Base-by-base conservation (phyloP, 1,140 invertebrate genomes). In the Drosophila lacteicornis region DNA sequence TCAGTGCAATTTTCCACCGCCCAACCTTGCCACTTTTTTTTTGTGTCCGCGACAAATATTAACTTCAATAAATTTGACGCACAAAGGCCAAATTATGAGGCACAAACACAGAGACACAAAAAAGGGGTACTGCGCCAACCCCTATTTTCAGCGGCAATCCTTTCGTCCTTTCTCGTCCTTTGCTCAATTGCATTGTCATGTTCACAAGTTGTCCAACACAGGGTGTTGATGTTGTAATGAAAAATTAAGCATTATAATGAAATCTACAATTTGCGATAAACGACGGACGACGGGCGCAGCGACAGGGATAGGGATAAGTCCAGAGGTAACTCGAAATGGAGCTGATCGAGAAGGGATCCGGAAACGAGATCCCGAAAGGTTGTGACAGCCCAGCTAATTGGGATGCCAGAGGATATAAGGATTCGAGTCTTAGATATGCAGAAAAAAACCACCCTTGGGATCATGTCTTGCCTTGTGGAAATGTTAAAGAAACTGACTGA, bases 221-320 rank as follows among this genome's bases (percentile, higher is more conserved):
- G 85, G 81, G 86, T 90, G 86, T 90, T 85, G 85, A 90, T 85
- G 85, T 90, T 88, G 78, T 88, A 85, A 80, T 85, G 85, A 76
- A 88, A 88, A 88, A 90, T 88, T 88, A 84, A 75, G 81, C 81
- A 85, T 71, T 79, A 82, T 84, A 87, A 87, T 88, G 80, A 80
- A 88, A 87, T 87, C 84, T 70, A 74, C 80, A 87, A 77, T 68
- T 71, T 71, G 67, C 47, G 56, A 56, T 56, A 56, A 56, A 56
- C 40, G 65, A 42, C 67, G 68, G 73, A 17, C 46, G 74, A 55
- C 40, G 46, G 33, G 12, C 27, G 27, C 27, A 30, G 27, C 19
- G 45, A 57, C 56, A 40, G 59, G 63, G 49, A 50, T 50, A 36
- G 50, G 40, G 22, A 38, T 62, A 62, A 56, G 22, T 45, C 22